Conservation (phyloP, 2,888 invertebrate genomes). For the Agonopterix subpropinquella region DNA sequence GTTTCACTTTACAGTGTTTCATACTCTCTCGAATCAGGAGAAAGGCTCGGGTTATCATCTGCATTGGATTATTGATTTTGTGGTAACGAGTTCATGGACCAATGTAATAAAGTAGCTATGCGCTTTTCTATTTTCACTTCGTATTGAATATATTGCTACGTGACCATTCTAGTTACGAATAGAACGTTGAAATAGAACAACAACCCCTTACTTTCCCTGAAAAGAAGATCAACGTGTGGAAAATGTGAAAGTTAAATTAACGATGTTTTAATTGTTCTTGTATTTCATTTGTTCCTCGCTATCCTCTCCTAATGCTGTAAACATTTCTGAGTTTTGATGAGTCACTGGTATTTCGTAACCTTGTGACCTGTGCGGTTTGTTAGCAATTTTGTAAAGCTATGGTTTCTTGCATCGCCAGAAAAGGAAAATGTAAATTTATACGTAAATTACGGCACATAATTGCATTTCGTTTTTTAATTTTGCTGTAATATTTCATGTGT, state of each 20-base stretch:
- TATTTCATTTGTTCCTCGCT: no score
- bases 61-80: slow-evolving; percentile 3
- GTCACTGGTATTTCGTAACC: not conserved
- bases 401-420: not conserved
- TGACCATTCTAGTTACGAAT: no score
- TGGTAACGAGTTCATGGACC: not conserved
- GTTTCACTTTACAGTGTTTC: slow-evolving; percentile 12
- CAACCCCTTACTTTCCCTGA: not conserved
- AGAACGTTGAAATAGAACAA: no score
- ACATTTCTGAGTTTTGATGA: not conserved
- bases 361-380: slow-evolving; percentile 24
- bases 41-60: slow-evolving; percentile 13
- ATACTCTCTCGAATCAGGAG: slow-evolving; percentile 7
- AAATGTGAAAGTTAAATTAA: not conserved
- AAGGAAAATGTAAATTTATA: not conserved
- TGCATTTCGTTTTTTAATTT: not conserved
- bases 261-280: not conserved
- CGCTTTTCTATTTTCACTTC: no score
- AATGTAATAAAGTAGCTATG: no score
- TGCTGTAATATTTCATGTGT: not conserved
- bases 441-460: not conserved
- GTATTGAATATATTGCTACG: no score
- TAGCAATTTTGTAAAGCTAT: slow-evolving; percentile 2
- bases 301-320: no score
- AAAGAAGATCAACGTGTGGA: not conserved